Percentiles rank a stretch among this genome's conserved stretches.
Evolutionary conservation across 1,140 invertebrate genomes (phyloP).

Genomic region (Drosophila pallidifrons): DNA sequence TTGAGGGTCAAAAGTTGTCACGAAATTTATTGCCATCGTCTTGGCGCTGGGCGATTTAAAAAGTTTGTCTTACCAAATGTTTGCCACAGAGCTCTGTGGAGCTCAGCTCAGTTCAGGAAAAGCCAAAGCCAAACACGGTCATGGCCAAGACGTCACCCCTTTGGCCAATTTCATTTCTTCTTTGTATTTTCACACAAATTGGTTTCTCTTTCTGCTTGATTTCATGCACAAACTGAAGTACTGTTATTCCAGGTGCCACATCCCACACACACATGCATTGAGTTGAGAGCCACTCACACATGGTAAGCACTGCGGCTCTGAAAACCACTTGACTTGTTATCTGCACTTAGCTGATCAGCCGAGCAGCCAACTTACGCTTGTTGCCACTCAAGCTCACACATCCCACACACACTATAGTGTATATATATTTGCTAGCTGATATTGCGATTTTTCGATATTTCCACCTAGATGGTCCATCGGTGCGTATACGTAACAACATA

Average conservation of each 20-base stretch:
- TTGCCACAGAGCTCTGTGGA: conserved; percentile 41
- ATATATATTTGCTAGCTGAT: conserved; percentile 1
- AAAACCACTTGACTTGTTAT: conserved; percentile 74
- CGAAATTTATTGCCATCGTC: conserved; percentile 70
- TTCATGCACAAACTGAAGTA: conserved; percentile 77
- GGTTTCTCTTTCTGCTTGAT: conserved; percentile 81
- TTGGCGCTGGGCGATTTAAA: conserved; percentile 61
- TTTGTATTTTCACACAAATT: conserved; percentile 79
- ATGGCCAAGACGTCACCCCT: conserved; percentile 32
- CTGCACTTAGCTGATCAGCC: conserved; percentile 75
- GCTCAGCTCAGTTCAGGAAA: conserved; percentile 7
- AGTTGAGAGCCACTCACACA: conserved; percentile 33
- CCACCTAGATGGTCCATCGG: conserved; percentile 33
- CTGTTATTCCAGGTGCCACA: conserved; percentile 64
- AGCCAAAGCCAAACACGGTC: no score
- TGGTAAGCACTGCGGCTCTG: conserved; percentile 44
- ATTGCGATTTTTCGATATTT: conserved; percentile 44
- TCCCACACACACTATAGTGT: background rate
- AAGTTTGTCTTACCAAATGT: conserved; percentile 65
- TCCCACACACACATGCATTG: conserved; percentile 4
- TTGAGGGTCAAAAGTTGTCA: conserved; percentile 48
- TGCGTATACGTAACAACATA: conserved; percentile 57
- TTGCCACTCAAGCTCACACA: conserved; percentile 58
- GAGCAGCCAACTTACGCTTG: conserved; percentile 71
- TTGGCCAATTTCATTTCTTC: conserved; percentile 76